Conservation (phyloP, 2,888 invertebrate species). For the Periphyllus acericola region DNA sequence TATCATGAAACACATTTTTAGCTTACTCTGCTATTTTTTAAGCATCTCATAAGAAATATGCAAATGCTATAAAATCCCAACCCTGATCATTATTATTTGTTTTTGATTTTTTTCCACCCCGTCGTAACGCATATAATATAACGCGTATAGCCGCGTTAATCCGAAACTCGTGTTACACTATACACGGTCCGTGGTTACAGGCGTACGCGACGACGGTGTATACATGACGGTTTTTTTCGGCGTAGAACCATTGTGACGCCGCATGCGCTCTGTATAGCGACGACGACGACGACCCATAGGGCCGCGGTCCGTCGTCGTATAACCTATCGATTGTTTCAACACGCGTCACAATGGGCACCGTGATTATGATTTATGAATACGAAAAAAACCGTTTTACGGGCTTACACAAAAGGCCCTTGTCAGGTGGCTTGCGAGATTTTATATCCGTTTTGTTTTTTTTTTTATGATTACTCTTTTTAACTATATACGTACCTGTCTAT, state of each 20-base stretch:
- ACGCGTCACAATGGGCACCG: constrained; percentile 53
- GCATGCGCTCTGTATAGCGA: neutral
- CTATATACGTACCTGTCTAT: neutral
- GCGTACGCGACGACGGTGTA: neutral
- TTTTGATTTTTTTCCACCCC: too few species aligned
- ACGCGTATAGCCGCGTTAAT: too few species aligned
- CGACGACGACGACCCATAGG: constrained; percentile 2
- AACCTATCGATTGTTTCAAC: constrained; percentile 57
- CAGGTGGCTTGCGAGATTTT: constrained; percentile 58
- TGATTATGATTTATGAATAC: constrained; percentile 60
- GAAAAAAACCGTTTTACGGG: constrained; percentile 37
- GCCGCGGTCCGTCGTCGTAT: neutral
- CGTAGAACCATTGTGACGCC: constrained; percentile 10
- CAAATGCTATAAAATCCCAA: too few species aligned
- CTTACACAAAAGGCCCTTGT: constrained; percentile 44
- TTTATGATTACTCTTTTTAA: constrained; percentile 31
- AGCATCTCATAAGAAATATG: too few species aligned
- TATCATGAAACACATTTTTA: too few species aligned
- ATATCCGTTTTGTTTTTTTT: constrained; percentile 49
- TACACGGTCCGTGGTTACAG: too few species aligned
- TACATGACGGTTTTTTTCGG: neutral
- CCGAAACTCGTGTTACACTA: too few species aligned
- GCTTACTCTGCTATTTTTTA: too few species aligned
- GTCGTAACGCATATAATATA: too few species aligned
- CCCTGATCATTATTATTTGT: too few species aligned